These are phyloP conservation scores for Mesocentrotus franciscanus DNA, from an alignment of 53 echinoderm and acorn worm genomes.

Conservation along the genomic window DNA sequence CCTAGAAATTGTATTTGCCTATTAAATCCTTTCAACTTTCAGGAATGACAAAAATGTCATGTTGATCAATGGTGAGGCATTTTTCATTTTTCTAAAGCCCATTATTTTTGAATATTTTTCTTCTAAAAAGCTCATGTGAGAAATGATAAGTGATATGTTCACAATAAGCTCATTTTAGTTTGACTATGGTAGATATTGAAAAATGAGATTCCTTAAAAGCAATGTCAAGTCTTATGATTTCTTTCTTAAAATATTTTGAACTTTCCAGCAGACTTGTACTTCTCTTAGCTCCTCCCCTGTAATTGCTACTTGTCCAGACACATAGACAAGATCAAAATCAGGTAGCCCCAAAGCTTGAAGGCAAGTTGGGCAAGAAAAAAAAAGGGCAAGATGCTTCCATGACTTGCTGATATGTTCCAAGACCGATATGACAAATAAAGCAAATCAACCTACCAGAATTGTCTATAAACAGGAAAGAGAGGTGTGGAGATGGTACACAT, in stretches of 20 bases:
- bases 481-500: conserved; percentile 65
- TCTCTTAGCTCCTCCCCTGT: background rate
- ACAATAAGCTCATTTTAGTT: background rate
- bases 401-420: background rate
- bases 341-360: background rate
- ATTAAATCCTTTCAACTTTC: background rate
- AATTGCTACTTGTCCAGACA: background rate
- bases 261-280: no score
- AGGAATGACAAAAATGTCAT: background rate
- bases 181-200: no score
- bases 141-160: background rate
- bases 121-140: background rate
- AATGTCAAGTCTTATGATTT: no score
- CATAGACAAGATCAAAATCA: background rate
- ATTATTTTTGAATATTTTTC: background rate
- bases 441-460: conserved; percentile 74
- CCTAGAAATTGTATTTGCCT: background rate
- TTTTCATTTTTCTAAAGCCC: no score
- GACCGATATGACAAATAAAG: conserved; percentile 54
- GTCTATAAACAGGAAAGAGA: conserved; percentile 74
- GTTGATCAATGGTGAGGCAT: no score
- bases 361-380: background rate
- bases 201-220: no score
- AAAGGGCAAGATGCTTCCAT: background rate
- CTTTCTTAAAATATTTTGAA: no score